phyloP scores from a whole-genome alignment of 2,113 vertebrate genomes.

The human region GRCh38 chr6:87809001-87809500 shows the following conservation, averaged over 20 bases:
- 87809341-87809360: not conserved
- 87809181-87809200: slow-evolving; percentile 3
- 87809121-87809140: too few species aligned
- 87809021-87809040: too few species aligned
- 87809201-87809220: slow-evolving; percentile 25
- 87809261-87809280: not conserved
- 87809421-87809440: not conserved
- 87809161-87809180: not conserved
- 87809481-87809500: not conserved
- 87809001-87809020: too few species aligned
- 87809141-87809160: not conserved
- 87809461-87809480: not conserved
- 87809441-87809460: not conserved
- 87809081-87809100: too few species aligned
- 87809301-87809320: slow-evolving; percentile 4
- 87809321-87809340: not conserved
- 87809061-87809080: too few species aligned
- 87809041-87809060: too few species aligned
- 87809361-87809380: not conserved
- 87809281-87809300: not conserved
- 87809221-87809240: slow-evolving; percentile 17
- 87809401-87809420: not conserved
- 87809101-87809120: too few species aligned
- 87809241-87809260: slow-evolving; percentile 28
- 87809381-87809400: not conserved